These are phyloP conservation scores for Ornithoptera priamus DNA, from an alignment of 2,888 invertebrate species.

Conservation along the genomic window DNA sequence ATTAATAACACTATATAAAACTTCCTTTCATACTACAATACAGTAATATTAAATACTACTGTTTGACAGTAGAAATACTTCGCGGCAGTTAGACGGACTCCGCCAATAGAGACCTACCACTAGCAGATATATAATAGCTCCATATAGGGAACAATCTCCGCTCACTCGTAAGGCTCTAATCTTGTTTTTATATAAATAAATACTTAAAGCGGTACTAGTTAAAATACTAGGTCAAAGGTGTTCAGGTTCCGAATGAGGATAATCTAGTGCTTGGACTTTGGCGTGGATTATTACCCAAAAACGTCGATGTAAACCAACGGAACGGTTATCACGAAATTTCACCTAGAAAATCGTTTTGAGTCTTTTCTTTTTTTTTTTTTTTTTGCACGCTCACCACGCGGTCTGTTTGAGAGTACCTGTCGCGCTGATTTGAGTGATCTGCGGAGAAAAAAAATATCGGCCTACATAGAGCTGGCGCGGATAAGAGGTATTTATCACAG, in stretches of 20 bases:
- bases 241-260: constrained; percentile 32
- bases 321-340: constrained; percentile 44
- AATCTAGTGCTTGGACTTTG: constrained; percentile 40
- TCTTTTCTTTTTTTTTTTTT: constrained; percentile 33
- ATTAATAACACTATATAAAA: no score
- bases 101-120: no score
- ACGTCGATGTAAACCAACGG: constrained; percentile 51
- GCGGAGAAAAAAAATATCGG: constrained; percentile 51
- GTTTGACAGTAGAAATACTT: no score
- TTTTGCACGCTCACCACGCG: constrained; percentile 33
- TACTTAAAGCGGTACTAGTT: constrained; percentile 27
- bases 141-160: constrained; percentile 14
- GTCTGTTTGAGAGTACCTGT: constrained; percentile 62
- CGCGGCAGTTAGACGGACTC: no score
- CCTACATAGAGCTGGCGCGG: constrained; percentile 66
- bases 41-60: no score
- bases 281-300: constrained; percentile 38
- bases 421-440: constrained; percentile 39
- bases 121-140: no score
- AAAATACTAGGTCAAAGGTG: constrained; percentile 32
- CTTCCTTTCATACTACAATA: no score
- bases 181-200: constrained; percentile 5
- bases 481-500: constrained; percentile 66
- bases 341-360: constrained; percentile 53
- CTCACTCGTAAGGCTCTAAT: constrained; percentile 1